Percentiles rank a stretch among this genome's conserved stretches.
Conservation (phyloP, 2,113 vertebrate genomes). For the Macroglossus sobrinus region DNA sequence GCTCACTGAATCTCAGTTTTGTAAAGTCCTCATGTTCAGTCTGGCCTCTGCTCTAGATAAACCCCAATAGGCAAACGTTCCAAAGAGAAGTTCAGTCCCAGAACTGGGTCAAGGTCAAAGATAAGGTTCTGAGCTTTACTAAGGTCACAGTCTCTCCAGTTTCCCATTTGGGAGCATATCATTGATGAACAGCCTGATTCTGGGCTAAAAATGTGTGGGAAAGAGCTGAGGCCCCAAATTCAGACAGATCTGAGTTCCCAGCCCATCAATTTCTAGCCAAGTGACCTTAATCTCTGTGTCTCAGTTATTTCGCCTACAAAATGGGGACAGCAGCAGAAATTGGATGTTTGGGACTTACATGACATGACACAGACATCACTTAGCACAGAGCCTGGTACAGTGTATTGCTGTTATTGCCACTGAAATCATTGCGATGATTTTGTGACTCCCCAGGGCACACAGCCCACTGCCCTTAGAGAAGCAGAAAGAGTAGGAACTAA, state of each 20-base stretch:
- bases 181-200: not conserved
- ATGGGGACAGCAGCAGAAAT: not conserved
- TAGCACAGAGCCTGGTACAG: not conserved
- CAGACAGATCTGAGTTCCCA: not conserved
- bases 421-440: not conserved
- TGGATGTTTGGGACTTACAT: not conserved
- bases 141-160: not conserved
- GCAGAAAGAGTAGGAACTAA: not conserved
- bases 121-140: not conserved
- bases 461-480: not conserved
- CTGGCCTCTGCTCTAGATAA: not conserved
- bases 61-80: not conserved
- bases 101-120: not conserved
- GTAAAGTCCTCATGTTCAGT: not conserved
- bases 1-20: not conserved
- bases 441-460: not conserved
- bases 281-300: not conserved
- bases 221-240: not conserved
- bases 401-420: not conserved
- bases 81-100: not conserved
- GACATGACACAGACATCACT: not conserved
- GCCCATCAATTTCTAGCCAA: not conserved
- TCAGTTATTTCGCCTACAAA: not conserved
- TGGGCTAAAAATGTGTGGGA: not conserved
- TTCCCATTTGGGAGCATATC: not conserved